phyloP scores from a whole-genome alignment of 2,113 vertebrate genomes.

The Anser brachyrhynchus region DNA sequence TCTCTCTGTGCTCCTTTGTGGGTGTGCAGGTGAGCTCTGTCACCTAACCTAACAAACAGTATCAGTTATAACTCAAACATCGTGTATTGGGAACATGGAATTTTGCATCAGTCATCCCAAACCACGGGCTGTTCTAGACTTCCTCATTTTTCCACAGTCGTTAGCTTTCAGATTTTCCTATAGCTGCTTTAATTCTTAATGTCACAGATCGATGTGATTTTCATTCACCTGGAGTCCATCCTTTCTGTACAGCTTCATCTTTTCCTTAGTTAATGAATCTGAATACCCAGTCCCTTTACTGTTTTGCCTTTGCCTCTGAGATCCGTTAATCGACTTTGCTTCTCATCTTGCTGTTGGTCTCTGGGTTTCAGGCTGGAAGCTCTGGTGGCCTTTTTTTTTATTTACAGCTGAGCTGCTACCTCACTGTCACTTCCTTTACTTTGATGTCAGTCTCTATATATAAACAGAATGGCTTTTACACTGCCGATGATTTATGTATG shows the following conservation, averaged over 20 bases:
- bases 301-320: not conserved
- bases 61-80: not conserved
- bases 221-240: not conserved
- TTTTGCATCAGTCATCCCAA: not conserved
- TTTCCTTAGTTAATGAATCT: not conserved
- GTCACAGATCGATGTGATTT: not conserved
- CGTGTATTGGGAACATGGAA: not conserved
- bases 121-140: not conserved
- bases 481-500: not conserved
- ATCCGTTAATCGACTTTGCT: not conserved
- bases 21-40: not conserved
- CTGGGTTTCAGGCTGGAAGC: not conserved
- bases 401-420: not conserved
- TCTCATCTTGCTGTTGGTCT: not conserved
- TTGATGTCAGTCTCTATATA: not conserved
- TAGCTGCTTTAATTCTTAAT: not conserved
- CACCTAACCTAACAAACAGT: not conserved
- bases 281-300: accelerated
- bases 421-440: not conserved
- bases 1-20: not conserved
- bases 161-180: not conserved
- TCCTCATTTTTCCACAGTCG: not conserved
- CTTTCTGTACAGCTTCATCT: not conserved
- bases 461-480: not conserved
- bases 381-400: not conserved